phyloP scores from a whole-genome alignment of 1,140 invertebrate species.

The Spodoptera frugiperda region DNA sequence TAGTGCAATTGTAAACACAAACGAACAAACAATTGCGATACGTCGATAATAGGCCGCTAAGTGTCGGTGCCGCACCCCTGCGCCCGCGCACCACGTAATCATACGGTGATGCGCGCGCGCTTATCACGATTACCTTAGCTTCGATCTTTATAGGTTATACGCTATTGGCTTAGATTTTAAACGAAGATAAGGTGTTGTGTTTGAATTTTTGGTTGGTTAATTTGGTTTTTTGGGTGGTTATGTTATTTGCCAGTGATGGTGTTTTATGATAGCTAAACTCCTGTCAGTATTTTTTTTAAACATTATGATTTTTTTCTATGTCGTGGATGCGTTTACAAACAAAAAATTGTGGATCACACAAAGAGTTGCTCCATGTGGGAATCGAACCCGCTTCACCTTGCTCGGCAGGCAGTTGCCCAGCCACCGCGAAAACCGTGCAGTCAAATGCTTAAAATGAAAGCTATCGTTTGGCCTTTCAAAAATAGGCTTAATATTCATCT shows the following conservation, averaged over 20 bases:
- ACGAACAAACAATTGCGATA: slow-evolving; percentile 54
- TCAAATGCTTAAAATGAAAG: no score
- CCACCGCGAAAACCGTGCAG: no score
- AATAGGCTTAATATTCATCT: no score
- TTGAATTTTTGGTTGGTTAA: slow-evolving; percentile 2
- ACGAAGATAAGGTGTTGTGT: neutral
- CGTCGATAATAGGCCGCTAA: slow-evolving; percentile 54
- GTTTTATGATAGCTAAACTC: no score
- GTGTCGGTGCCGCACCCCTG: slow-evolving; percentile 44
- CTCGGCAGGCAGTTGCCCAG: no score
- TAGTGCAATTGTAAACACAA: slow-evolving; percentile 49
- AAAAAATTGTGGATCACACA: no score
- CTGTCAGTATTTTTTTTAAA: no score
- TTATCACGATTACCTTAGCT: slow-evolving; percentile 30
- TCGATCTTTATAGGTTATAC: slow-evolving; percentile 33
- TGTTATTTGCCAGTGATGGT: neutral
- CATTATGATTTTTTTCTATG: no score
- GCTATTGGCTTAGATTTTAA: slow-evolving; percentile 14
- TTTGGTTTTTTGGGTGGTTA: neutral
- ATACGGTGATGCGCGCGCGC: slow-evolving; percentile 42
- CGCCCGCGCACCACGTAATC: slow-evolving; percentile 36
- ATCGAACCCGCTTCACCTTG: no score
- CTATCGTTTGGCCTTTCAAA: no score
- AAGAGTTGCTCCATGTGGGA: no score
- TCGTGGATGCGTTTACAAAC: no score